Percentiles rank a stretch among this genome's conserved stretches.
Evolutionary conservation across 2,888 invertebrate genomes (phyloP).

Genomic region (Orchestes rusci): DNA sequence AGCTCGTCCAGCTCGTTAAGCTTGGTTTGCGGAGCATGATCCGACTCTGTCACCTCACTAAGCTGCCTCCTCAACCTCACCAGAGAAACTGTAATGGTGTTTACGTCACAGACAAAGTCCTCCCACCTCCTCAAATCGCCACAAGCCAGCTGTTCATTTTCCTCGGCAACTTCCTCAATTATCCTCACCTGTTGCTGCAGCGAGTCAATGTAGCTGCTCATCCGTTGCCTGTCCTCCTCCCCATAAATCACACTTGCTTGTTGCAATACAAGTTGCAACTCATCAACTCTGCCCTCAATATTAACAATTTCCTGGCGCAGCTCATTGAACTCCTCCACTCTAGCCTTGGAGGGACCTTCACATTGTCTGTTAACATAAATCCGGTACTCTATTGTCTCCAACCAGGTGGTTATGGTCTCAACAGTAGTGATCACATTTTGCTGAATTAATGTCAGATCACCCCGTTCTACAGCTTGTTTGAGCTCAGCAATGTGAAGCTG

Average conservation of each 20-base stretch:
- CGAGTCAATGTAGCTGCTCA: conserved; percentile 52
- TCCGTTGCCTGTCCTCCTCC: conserved; percentile 44
- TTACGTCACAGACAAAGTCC: conserved; percentile 58
- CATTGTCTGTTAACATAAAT: conserved; percentile 57
- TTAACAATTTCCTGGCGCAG: conserved; percentile 59
- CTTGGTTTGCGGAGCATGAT: conserved; percentile 60
- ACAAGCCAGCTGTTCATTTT: conserved; percentile 50
- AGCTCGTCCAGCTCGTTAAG: conserved; percentile 62
- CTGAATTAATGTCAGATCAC: conserved; percentile 55
- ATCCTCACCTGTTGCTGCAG: conserved; percentile 62
- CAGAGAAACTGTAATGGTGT: conserved; percentile 50
- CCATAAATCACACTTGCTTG: conserved; percentile 46
- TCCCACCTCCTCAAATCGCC: conserved; percentile 64
- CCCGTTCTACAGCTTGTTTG: conserved; percentile 51
- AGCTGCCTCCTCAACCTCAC: conserved; percentile 48
- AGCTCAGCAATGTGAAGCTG: conserved; percentile 53
- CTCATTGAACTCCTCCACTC: conserved; percentile 54
- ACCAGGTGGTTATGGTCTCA: conserved; percentile 75
- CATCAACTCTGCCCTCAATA: conserved; percentile 59
- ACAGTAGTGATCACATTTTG: conserved; percentile 66
- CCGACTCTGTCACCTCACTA: conserved; percentile 53
- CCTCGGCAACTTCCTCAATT: conserved; percentile 59
- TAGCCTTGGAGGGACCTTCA: conserved; percentile 53
- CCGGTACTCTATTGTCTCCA: conserved; percentile 77
- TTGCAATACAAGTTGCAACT: conserved; percentile 53